These are phyloP conservation scores for Ochropacha duplaris DNA, from an alignment of 2,888 invertebrate genomes.

Conservation along the genomic window DNA sequence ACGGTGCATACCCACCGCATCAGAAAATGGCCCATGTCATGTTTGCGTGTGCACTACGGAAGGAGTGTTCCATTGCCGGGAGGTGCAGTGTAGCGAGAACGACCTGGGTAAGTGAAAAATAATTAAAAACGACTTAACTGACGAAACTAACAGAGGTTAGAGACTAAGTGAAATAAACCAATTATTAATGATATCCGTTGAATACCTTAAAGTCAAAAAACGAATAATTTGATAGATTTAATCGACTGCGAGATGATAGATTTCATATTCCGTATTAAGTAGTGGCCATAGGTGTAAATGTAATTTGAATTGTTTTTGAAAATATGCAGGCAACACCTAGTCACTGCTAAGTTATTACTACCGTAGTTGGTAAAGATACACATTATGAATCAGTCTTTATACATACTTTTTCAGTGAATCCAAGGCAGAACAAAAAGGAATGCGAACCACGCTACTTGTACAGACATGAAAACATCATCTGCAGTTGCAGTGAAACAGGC, in stretches of 20 bases:
- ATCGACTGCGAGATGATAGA: too few species aligned
- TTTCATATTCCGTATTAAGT: too few species aligned
- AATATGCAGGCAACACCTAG: too few species aligned
- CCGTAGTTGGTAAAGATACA: too few species aligned
- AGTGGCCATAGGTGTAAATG: too few species aligned
- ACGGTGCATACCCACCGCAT: conserved; percentile 47
- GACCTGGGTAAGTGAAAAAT: conserved; percentile 20
- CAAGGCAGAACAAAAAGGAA: conserved; percentile 11
- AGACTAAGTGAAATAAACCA: background rate
- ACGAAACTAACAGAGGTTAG: background rate
- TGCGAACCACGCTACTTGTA: conserved; percentile 41
- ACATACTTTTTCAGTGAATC: conserved; percentile 16
- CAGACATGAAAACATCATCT: conserved; percentile 36
- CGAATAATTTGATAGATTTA: too few species aligned
- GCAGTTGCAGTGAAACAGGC: conserved; percentile 45
- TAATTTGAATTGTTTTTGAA: too few species aligned
- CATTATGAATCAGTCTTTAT: too few species aligned
- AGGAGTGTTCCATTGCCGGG: conserved; percentile 49
- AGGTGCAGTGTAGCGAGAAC: conserved; percentile 22
- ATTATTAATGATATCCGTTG: too few species aligned
- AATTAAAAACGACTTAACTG: background rate
- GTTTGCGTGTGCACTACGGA: conserved; percentile 45
- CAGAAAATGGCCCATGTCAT: conserved; percentile 45
- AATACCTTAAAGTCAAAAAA: too few species aligned
- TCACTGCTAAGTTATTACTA: too few species aligned